A percentile compares a stretch with the other conserved stretches of the same genome.
These are phyloP conservation scores for Phaethon lepturus DNA, from an alignment of 2,113 vertebrate species.

Conservation along the genomic window DNA sequence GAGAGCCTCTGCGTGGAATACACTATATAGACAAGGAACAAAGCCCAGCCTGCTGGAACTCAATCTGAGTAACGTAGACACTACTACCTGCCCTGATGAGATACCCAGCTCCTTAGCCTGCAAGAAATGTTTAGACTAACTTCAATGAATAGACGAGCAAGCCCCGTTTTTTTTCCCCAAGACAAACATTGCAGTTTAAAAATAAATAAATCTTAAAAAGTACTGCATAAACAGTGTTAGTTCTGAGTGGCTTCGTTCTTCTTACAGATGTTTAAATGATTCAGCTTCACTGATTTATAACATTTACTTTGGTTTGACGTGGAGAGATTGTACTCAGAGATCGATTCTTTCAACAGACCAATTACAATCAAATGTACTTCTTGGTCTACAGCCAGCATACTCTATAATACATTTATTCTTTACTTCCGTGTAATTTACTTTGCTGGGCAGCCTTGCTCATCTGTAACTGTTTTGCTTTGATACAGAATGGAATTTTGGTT, in stretches of 20 bases:
- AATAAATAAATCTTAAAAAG: not conserved
- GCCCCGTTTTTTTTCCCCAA: not conserved
- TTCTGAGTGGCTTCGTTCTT: not conserved
- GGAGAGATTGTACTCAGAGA: not conserved
- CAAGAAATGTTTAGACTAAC: not conserved
- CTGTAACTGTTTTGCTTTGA: not conserved
- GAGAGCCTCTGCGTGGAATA: fast-evolving
- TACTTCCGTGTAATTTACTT: not conserved
- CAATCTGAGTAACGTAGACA: not conserved
- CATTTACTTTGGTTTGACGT: not conserved
- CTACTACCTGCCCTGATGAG: not conserved
- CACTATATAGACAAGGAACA: not conserved
- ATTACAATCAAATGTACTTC: slow-evolving; percentile 33
- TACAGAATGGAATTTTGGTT: not conserved
- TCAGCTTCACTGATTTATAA: not conserved
- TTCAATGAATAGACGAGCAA: not conserved
- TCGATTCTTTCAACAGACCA: not conserved
- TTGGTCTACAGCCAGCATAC: not conserved
- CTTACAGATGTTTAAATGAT: not conserved
- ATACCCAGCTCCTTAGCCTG: not conserved
- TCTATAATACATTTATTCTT: slow-evolving; percentile 21
- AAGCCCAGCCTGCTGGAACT: not conserved
- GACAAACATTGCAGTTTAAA: not conserved
- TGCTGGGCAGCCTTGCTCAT: not conserved
- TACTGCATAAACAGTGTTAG: not conserved